phyloP scores from a whole-genome alignment of 2,797 vertebrate species.

The Microcaecilia unicolor region DNA sequence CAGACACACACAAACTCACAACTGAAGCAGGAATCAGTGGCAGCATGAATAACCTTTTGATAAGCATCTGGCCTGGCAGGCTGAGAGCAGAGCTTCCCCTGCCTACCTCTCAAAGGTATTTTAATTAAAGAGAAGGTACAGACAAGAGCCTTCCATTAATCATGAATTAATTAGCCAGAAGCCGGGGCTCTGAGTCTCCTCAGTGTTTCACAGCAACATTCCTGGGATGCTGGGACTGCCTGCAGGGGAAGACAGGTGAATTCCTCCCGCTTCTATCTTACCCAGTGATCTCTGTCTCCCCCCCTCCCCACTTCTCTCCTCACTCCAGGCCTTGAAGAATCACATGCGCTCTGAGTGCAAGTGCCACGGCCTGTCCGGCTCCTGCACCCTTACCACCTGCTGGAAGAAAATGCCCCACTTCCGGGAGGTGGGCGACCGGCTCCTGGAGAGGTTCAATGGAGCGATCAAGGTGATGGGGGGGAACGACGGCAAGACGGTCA shows the following conservation, averaged over 20 bases:
- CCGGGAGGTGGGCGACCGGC: slow-evolving; percentile 84
- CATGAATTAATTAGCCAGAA: slow-evolving; percentile 63
- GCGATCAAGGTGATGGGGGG: slow-evolving; percentile 95
- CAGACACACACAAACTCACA: too few species aligned
- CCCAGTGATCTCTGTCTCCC: slow-evolving; percentile 48
- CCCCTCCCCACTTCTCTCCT: not conserved
- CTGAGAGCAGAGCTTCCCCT: not conserved
- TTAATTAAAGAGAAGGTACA: slow-evolving; percentile 20
- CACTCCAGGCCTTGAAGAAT: slow-evolving; percentile 80
- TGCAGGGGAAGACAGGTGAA: slow-evolving; percentile 42
- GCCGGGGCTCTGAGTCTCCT: slow-evolving; percentile 1
- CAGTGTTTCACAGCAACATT: slow-evolving; percentile 2
- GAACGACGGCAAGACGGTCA: slow-evolving; percentile 89
- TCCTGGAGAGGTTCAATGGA: slow-evolving; percentile 90
- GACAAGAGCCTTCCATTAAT: slow-evolving; percentile 30
- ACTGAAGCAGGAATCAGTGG: too few species aligned
- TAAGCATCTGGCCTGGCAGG: not conserved
- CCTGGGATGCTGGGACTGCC: slow-evolving; percentile 10
- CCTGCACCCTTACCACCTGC: slow-evolving; percentile 89
- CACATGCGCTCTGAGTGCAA: slow-evolving; percentile 96
- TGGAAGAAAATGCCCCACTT: slow-evolving; percentile 97
- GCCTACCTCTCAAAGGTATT: not conserved
- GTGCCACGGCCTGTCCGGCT: slow-evolving; percentile 91
- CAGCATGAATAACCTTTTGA: too few species aligned
- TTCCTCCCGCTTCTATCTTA: slow-evolving; percentile 71